Conservation (phyloP, 2,797 vertebrate species). For the Brotula barbata region DNA sequence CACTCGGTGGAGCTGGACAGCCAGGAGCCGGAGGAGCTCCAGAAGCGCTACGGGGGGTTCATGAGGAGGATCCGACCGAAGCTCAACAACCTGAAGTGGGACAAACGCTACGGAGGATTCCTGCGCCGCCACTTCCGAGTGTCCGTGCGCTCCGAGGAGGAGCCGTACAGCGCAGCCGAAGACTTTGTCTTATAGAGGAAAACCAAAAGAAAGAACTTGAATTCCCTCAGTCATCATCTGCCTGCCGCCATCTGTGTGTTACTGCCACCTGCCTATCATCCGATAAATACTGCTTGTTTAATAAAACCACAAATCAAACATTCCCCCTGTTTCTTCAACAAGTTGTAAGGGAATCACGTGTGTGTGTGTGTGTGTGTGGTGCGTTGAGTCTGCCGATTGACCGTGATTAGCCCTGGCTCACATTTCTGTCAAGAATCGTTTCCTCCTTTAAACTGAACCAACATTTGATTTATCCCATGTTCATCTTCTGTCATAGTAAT, state of each 20-base stretch:
- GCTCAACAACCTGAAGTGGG: constrained; percentile 93
- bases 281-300: constrained; percentile 77
- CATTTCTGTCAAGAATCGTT: too few relatives aligned
- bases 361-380: too few relatives aligned
- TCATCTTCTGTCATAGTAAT: too few relatives aligned
- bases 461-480: too few relatives aligned
- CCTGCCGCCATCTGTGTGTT: constrained; percentile 58
- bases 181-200: constrained; percentile 76
- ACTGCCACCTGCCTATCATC: constrained; percentile 56
- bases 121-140: constrained; percentile 94
- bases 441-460: too few relatives aligned
- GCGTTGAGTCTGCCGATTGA: too few relatives aligned
- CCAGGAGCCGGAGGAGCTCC: constrained; percentile 79
- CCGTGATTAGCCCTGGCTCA: too few relatives aligned
- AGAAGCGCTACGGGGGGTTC: constrained; percentile 96
- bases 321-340: constrained; percentile 35
- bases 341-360: constrained; percentile 32
- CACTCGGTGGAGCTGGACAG: constrained; percentile 63
- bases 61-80: constrained; percentile 93
- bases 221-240: constrained; percentile 35
- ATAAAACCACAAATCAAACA: constrained; percentile 66
- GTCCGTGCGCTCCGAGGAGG: constrained; percentile 85
- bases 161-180: constrained; percentile 79
- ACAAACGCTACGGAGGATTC: constrained; percentile 95
- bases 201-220: constrained; percentile 51